Conservation (phyloP, 2,888 invertebrate species). For the Diachrysia chrysitis region DNA sequence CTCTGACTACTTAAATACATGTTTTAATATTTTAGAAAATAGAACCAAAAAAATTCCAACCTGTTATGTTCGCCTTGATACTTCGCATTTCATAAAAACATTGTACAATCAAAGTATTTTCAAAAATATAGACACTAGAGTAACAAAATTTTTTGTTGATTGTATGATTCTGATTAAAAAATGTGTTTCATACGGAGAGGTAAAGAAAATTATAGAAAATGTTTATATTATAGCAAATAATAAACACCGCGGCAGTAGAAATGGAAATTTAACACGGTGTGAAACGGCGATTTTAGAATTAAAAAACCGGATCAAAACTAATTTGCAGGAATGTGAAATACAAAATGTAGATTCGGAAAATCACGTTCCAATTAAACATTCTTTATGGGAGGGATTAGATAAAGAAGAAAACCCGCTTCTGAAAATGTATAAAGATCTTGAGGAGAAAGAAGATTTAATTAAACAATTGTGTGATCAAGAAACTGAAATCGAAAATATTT, state of each 20-base stretch:
- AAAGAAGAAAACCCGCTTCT: constrained; percentile 28
- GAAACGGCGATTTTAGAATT: constrained; percentile 34
- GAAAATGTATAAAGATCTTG: constrained; percentile 31
- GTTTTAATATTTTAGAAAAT: constrained; percentile 23
- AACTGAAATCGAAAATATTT: constrained; percentile 35
- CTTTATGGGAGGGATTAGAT: constrained; percentile 29
- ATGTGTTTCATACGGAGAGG: constrained; percentile 18
- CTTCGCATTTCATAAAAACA: constrained; percentile 30
- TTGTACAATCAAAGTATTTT: constrained; percentile 26
- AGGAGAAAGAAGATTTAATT: constrained; percentile 30
- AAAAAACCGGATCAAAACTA: constrained; percentile 34
- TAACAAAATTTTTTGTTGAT: constrained; percentile 28
- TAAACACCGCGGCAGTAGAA: constrained; percentile 26
- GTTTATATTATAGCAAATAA: constrained; percentile 24
- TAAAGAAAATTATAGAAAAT: constrained; percentile 21
- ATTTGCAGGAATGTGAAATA: constrained; percentile 37
- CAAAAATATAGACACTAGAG: constrained; percentile 19
- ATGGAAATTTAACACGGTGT: constrained; percentile 31
- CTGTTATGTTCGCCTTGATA: constrained; percentile 27
- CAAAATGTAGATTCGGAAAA: constrained; percentile 36
- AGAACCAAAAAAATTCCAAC: constrained; percentile 20
- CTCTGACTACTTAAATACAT: constrained; percentile 22
- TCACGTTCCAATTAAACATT: constrained; percentile 35
- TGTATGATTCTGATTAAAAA: constrained; percentile 24
- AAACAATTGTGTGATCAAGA: constrained; percentile 29